These are phyloP conservation scores for Eubasilissa splendida DNA, from an alignment of 2,888 invertebrate genomes.

Conservation along the genomic window DNA sequence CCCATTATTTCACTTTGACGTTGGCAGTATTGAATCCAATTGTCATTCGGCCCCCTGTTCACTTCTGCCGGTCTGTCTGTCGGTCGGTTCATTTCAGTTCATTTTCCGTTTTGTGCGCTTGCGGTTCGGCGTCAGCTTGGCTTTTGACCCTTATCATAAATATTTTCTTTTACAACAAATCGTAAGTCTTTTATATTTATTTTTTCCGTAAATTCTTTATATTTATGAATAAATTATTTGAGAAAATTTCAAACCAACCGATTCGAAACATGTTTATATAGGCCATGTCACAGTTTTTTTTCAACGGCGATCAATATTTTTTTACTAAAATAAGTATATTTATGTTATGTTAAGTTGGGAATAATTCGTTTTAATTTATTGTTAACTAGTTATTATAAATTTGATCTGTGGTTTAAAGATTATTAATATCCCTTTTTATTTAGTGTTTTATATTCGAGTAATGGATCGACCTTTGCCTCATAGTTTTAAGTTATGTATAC, in stretches of 20 bases:
- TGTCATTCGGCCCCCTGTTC: not conserved
- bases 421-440: too few species aligned
- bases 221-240: too few species aligned
- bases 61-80: not conserved
- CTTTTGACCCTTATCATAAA: not conserved
- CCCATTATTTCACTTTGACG: not conserved
- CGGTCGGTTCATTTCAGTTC: not conserved
- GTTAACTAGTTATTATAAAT: too few species aligned
- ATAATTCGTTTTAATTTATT: too few species aligned
- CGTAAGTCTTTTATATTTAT: not conserved
- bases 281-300: too few species aligned
- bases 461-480: constrained; percentile 9
- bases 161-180: not conserved
- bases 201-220: too few species aligned
- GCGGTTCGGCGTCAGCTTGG: not conserved
- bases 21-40: not conserved
- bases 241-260: too few species aligned
- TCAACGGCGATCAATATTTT: too few species aligned
- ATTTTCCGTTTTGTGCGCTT: not conserved
- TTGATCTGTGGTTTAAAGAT: too few species aligned
- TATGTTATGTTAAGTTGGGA: too few species aligned
- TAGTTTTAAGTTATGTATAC: not conserved
- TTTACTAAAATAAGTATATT: too few species aligned
- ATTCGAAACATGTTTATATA: too few species aligned
- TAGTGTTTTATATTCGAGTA: not conserved